Evolutionary conservation across 1,140 invertebrate species (phyloP), one percentile per base, ranked within the genome.

Genomic region (Oncopeltus fasciatus): DNA sequence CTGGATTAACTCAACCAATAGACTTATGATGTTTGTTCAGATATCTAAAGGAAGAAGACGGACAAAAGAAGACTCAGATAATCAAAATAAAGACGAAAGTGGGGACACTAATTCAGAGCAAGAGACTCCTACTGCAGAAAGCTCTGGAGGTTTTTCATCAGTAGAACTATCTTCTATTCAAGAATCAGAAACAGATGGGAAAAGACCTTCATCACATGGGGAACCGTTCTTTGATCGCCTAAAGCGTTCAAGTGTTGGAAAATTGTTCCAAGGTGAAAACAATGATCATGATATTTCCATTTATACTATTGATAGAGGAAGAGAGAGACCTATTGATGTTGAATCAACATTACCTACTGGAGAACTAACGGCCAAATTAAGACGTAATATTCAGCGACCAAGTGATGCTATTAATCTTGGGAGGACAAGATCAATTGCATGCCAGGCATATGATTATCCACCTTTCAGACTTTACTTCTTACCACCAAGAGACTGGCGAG

Each of bases 401-500:
- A 21, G 44, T 9, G 49, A 33, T 28, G n/a, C 11, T 2, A 24
- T 31, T 27, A 31, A n/a, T 18, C 62, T 12, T n/a, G 38, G 12
- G 26, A 49, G 43, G 43, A 12, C 1, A 49, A 38, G 29, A 1
- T n/a, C 29, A 9, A 14, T 53, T 60, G 38, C 18, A 12, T 31
- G 46, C 61, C 20, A 64, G 53, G 12, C 16, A 64, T 65, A 51
- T 51, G 59, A 12, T 60, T 65, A 56, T 59, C 66, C 57, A 51
- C 59, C n/a, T 59, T 67, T 58, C 58, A 43, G 64, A 26, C 59
- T 67, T 0, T 47, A 57, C 24, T 61, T 67, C 28, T 31, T 67
- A 3, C 66, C 66, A 12, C 29, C 60, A 11, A 38, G 47, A n/a
- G 62, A 67, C 47, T 67, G 64, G 63, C 51, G 62, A 57, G 58